phyloP scores from a whole-genome alignment of 2,888 invertebrate species.

The Desoria tigrina region DNA sequence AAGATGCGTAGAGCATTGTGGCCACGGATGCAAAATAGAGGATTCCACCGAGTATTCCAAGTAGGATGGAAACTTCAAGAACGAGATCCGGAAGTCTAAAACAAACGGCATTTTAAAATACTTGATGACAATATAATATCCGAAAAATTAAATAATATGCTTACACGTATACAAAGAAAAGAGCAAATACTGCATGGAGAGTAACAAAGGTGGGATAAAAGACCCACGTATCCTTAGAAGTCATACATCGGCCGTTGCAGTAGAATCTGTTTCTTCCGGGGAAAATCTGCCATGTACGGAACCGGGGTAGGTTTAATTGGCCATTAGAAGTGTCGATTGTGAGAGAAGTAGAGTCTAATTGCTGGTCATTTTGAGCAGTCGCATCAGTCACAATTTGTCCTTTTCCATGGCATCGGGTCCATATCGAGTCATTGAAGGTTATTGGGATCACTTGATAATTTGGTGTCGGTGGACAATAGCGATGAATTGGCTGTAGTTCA shows the following conservation, averaged over 20 bases:
- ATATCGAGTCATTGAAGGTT: too few species aligned
- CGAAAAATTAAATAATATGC: background rate
- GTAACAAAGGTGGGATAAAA: conserved; percentile 14
- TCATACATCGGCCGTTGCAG: conserved; percentile 15
- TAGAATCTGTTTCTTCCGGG: conserved; percentile 19
- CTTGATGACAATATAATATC: background rate
- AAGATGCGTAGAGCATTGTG: conserved; percentile 8
- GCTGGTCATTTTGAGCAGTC: background rate
- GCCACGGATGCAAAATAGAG: background rate
- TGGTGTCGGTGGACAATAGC: too few species aligned
- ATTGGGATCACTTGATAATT: background rate
- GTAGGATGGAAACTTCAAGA: background rate
- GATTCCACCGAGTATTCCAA: background rate
- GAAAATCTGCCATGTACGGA: conserved; percentile 21
- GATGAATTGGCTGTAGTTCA: too few species aligned
- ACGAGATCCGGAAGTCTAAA: background rate
- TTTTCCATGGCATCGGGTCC: too few species aligned
- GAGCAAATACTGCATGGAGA: conserved; percentile 4
- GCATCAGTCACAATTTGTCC: background rate
- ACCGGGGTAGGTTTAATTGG: background rate
- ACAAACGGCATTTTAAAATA: background rate
- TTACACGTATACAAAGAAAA: conserved; percentile 7
- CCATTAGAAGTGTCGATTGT: background rate
- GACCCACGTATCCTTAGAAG: background rate
- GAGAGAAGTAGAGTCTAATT: too few species aligned